phyloP scores from a whole-genome alignment of 2,888 invertebrate genomes.

The Macrosiphum euphorbiae region DNA sequence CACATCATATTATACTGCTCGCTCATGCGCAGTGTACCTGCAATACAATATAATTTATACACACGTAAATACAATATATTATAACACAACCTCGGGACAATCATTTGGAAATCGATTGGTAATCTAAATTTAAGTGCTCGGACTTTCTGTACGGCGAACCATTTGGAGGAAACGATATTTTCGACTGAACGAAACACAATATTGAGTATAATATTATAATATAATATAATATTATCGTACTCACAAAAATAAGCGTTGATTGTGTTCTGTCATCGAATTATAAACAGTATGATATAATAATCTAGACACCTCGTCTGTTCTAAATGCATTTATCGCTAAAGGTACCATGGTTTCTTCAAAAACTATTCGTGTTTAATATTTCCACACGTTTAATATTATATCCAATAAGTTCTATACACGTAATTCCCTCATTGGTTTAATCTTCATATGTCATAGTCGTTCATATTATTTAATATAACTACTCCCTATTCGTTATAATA shows the following conservation, averaged over 20 bases:
- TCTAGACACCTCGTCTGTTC: too few species aligned
- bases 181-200: background rate
- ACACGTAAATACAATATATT: background rate
- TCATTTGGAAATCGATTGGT: too few species aligned
- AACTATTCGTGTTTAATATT: too few species aligned
- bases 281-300: background rate
- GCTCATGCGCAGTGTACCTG: background rate
- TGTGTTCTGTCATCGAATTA: background rate
- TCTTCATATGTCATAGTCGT: too few species aligned
- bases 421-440: too few species aligned
- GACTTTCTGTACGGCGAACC: background rate
- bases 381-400: too few species aligned
- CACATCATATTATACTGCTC: background rate
- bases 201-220: background rate
- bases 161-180: background rate
- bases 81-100: background rate
- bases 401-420: too few species aligned
- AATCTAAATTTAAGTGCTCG: background rate
- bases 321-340: too few species aligned
- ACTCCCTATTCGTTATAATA: too few species aligned
- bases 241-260: background rate
- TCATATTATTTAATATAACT: too few species aligned
- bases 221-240: background rate
- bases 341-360: too few species aligned
- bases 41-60: too few species aligned